Evolutionary conservation across 2,888 invertebrate species (phyloP).

Genomic region (Agriotes lineatus): DNA sequence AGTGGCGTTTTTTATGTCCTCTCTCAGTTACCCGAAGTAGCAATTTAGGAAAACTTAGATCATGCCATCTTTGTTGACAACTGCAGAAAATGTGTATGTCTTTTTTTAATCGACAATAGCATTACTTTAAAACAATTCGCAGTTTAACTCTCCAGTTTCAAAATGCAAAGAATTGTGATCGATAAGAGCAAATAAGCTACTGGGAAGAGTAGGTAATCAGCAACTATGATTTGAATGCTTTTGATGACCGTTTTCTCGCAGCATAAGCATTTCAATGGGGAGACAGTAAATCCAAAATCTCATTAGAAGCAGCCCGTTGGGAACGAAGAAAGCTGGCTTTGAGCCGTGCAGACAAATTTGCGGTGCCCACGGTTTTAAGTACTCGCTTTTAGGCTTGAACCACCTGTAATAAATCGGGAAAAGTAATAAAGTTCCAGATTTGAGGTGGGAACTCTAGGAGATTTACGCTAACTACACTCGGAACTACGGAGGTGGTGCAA

Average conservation of each 20-base stretch:
- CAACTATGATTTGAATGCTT: no score
- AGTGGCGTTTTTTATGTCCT: no score
- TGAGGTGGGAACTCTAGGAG: slow-evolving; percentile 29
- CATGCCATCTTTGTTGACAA: no score
- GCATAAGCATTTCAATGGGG: no score
- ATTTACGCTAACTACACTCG: slow-evolving; percentile 30
- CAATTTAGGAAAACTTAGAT: no score
- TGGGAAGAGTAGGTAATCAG: no score
- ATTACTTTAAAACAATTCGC: no score
- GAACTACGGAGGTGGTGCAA: slow-evolving; percentile 19
- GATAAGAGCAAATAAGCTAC: no score
- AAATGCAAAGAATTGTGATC: neutral
- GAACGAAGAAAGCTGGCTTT: neutral
- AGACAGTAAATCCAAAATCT: neutral
- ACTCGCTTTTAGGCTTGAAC: slow-evolving; percentile 24
- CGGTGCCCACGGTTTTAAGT: slow-evolving; percentile 27
- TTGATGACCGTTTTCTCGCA: no score
- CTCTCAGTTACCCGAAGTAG: no score
- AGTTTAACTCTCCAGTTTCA: neutral
- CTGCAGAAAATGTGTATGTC: no score
- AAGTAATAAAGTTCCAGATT: slow-evolving; percentile 39
- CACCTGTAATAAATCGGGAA: slow-evolving; percentile 34
- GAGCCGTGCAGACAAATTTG: slow-evolving; percentile 30
- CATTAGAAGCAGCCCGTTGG: neutral
- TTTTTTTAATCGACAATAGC: no score